Evolutionary conservation across 2,113 vertebrate species (phyloP), one percentile per base, ranked within the genome.

Genomic region (Oncorhynchus kisutch): DNA sequence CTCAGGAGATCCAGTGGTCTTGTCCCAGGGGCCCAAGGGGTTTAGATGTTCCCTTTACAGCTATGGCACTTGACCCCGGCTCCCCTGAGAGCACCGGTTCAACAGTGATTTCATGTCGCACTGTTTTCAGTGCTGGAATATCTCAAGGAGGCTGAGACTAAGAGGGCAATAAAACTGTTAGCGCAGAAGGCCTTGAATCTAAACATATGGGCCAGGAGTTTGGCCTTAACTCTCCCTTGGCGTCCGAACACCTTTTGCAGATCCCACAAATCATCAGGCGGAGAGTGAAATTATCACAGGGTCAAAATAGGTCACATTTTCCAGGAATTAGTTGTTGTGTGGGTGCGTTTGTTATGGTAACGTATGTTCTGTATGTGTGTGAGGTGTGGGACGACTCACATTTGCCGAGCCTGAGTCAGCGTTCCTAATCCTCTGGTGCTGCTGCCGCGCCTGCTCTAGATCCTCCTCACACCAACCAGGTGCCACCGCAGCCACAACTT

Each of bases 11-110:
- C 51, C 20, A 0, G 31, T 20, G 25, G 67, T 34, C 49, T 73
- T 1, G 31, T 45, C 6, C 45, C 81, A 27, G 64, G 76, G 54
- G 71, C 59, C 45, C 62, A 0, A 54, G 51, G 51, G 77, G 5
- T 68, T 49, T 82, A 81, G 79, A 75, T 77, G 78, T 49, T 48
- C 72, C 71, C 74, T 59, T 54, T 69, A 70, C 81, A 79, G 71
- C 74, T n/a, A 27, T 51, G 65, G 64, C 71, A 81, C 76, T 79
- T 88, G 78, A 84, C 85, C 83, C 81, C 6, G 18, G 34, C 67
- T 48, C 54, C 68, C 48, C 12, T 54, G 67, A 39, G 64, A 31
- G 18, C 60, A 54, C 64, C 39, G 1, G 7, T 59, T 71, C 68
- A 31, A 1, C 3, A 27, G 51, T 78, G 67, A 78, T 83, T 59